Percentiles rank a stretch among this genome's conserved stretches.
Evolutionary conservation across 1,140 invertebrate species (phyloP).

Genomic region (Euura saliciscinereae): DNA sequence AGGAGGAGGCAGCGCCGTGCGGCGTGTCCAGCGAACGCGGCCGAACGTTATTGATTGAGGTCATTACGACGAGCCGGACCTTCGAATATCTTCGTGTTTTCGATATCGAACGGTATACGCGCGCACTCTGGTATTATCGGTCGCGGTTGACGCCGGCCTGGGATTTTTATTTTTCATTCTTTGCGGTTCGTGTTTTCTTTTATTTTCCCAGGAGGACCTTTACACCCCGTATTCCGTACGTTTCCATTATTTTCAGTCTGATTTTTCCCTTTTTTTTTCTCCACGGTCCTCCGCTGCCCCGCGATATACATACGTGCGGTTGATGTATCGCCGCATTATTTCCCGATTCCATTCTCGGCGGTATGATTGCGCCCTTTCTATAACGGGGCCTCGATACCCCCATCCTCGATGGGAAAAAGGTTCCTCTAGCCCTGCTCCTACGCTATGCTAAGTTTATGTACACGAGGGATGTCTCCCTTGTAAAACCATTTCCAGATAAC

Average conservation of each 20-base stretch:
- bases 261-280: not conserved
- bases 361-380: constrained; percentile 7
- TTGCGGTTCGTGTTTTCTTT: not conserved
- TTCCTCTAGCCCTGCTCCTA: not conserved
- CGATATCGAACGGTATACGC: not conserved
- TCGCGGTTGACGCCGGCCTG: too few species aligned
- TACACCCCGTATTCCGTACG: not conserved
- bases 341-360: constrained; percentile 3
- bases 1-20: too few species aligned
- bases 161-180: too few species aligned
- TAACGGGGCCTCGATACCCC: not conserved
- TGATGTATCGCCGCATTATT: constrained; percentile 3
- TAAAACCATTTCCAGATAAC: constrained; percentile 60
- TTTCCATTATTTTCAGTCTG: not conserved
- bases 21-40: not conserved
- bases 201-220: constrained; percentile 5
- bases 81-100: not conserved
- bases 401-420: too few species aligned
- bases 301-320: not conserved
- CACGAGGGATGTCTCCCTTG: constrained; percentile 58
- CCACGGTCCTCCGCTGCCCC: not conserved
- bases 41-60: constrained; percentile 7
- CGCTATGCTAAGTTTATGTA: constrained; percentile 53
- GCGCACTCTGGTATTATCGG: not conserved
- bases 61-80: constrained; percentile 6